Base-by-base conservation (phyloP, 53 echinoderm and acorn worm species). In the Holothuria scabra region DNA sequence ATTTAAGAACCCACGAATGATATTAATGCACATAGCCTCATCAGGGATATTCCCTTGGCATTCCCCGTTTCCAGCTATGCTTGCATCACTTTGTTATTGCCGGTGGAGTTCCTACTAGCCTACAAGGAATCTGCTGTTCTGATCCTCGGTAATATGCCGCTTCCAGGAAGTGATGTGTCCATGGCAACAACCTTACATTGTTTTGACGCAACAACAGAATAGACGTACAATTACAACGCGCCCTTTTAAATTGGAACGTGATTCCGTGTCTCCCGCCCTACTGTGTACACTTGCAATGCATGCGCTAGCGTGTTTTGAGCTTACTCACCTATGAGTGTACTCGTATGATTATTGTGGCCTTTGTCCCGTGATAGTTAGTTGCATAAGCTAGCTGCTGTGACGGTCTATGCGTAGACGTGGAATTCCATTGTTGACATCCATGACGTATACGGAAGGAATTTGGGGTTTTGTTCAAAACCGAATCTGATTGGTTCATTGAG, bases 341-440 rank as follows among this genome's bases (percentile, higher is more conserved):
- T 52, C 4, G 5, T 52, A 4, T 4, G 4, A 52, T 52, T 4
- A 18, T 16, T 16, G 16, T 28, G 32, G 78, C 78, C 78, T 78
- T 78, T 78, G 78, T 78, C 78, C 78, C 78, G 26, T 64, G 64
- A 25, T 64, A 56, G 78, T 56, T 64, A 56, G 78, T 56, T 78
- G 58, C 38, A 52, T 78, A 56, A 56, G 16, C 14, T 19, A 28
- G 28, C 21, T 58, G 28, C 21, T 58, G 33, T 78, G 78, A 72
- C 72, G 72, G 72, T 25, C 20, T 78, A 18, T 21, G 24, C 57
- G 78, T 48, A 19, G 65, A 81, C 82, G 82, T 81, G 82, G 82
- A 81, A 81, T 81, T 63, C 48, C 82, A 81, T 81, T 81, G 82
- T 81, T 81, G 82, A 81, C 82, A 81, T 63, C 65, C 13, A 49